These are phyloP conservation scores for Labeo catla DNA, from an alignment of 2,113 vertebrate genomes.

Conservation along the genomic window DNA sequence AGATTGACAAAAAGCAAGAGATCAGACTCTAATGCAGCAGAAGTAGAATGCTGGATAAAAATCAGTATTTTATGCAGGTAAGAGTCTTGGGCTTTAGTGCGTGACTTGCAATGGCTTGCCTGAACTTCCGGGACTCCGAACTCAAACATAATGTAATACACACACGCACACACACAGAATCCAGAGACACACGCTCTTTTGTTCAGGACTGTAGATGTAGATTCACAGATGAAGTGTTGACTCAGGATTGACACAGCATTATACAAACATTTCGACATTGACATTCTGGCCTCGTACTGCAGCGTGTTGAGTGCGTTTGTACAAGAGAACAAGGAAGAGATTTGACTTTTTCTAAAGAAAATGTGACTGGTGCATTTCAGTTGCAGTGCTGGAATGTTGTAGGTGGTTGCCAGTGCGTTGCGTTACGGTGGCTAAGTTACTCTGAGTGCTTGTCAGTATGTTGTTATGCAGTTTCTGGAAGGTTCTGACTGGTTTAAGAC, in stretches of 20 bases:
- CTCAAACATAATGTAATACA: not conserved
- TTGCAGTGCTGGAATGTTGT: not conserved
- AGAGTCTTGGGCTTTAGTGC: slow-evolving; percentile 53
- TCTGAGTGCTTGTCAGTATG: not conserved
- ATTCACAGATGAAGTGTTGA: slow-evolving; percentile 7
- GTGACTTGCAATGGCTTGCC: slow-evolving; percentile 52
- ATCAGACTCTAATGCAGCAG: not conserved
- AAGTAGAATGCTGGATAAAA: slow-evolving; percentile 19
- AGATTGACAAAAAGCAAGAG: not conserved
- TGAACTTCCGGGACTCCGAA: not conserved
- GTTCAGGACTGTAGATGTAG: not conserved
- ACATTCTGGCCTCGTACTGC: slow-evolving; percentile 50
- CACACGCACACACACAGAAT: not conserved
- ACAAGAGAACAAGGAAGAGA: slow-evolving; percentile 30
- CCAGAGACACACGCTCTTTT: not conserved
- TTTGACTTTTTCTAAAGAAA: not conserved
- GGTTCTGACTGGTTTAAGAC: not conserved
- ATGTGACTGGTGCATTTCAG: not conserved
- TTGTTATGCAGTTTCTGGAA: not conserved
- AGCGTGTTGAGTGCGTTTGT: slow-evolving; percentile 35
- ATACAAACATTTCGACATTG: slow-evolving; percentile 45
- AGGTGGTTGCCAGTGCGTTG: not conserved
- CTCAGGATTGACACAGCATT: slow-evolving; percentile 30
- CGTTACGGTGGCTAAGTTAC: not conserved
- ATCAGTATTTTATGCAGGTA: slow-evolving; percentile 65